phyloP scores from a whole-genome alignment of 2,797 vertebrate genomes.

The Oryzias dopingdopingensis region DNA sequence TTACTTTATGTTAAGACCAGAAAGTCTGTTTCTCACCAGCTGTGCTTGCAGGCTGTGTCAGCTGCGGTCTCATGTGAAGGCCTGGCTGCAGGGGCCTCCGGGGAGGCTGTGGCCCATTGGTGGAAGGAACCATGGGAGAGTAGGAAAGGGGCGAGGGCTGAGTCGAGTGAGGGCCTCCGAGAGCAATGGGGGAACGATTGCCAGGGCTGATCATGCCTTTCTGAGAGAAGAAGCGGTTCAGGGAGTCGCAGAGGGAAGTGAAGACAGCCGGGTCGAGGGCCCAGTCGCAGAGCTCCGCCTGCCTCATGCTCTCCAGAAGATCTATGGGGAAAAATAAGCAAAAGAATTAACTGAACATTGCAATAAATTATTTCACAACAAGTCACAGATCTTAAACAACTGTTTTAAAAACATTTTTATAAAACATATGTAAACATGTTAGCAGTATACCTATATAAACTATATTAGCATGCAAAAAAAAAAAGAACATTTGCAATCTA shows the following conservation, averaged over 20 bases:
- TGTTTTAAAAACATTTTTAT: no score
- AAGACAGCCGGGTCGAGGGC: conserved; percentile 92
- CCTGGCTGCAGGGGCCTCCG: conserved; percentile 58
- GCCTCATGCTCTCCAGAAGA: conserved; percentile 93
- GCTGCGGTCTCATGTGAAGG: conserved; percentile 55
- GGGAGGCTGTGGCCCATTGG: conserved; percentile 53
- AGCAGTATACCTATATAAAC: no score
- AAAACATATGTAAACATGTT: no score
- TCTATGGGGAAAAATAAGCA: conserved; percentile 68
- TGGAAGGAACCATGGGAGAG: conserved; percentile 36
- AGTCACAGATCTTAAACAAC: no score
- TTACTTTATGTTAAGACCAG: no score
- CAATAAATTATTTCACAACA: no score
- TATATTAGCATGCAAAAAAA: no score
- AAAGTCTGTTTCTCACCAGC: conserved; percentile 55
- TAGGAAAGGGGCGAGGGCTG: conserved; percentile 74
- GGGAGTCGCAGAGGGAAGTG: conserved; percentile 95
- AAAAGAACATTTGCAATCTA: no score
- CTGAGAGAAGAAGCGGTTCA: conserved; percentile 95
- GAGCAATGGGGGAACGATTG: conserved; percentile 57
- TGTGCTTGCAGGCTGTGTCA: conserved; percentile 56
- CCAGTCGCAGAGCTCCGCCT: conserved; percentile 96
- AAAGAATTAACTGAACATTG: background rate
- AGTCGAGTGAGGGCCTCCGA: conserved; percentile 55
- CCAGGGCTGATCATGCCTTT: conserved; percentile 84